Conservation (phyloP, 2,797 vertebrate species). For the Synaphobranchus kaupii region DNA sequence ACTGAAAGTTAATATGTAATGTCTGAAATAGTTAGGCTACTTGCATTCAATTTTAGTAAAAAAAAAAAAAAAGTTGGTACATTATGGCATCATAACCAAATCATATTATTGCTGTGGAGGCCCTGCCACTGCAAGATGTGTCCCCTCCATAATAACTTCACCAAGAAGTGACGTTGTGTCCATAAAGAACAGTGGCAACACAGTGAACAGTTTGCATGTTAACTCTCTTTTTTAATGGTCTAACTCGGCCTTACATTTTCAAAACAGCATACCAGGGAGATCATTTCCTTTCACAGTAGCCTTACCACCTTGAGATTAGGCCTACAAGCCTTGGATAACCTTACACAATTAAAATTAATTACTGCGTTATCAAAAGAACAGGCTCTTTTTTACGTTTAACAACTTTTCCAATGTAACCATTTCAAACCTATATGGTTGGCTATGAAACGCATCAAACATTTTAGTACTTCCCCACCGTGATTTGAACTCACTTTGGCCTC, state of each 20-base stretch:
- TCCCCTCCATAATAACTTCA: neutral
- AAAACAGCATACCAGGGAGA: neutral
- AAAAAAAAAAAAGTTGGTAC: neutral
- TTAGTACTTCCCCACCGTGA: neutral
- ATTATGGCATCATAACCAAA: neutral
- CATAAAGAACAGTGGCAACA: neutral
- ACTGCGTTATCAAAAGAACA: neutral
- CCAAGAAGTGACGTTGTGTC: neutral
- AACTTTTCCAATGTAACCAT: neutral
- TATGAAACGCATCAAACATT: neutral
- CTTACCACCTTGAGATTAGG: neutral
- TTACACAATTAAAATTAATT: neutral
- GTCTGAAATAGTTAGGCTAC: neutral
- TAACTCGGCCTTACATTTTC: neutral
- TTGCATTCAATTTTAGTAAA: neutral
- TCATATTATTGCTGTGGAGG: neutral
- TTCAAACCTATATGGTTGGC: neutral
- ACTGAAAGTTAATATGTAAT: neutral
- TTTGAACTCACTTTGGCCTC: constrained; percentile 9
- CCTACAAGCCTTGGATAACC: neutral
- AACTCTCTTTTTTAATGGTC: neutral
- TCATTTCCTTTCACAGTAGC: neutral
- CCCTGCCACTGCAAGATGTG: neutral
- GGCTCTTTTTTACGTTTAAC: neutral
- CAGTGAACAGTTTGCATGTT: neutral